phyloP scores from a whole-genome alignment of 2,113 vertebrate genomes.

The Laticauda laticaudata region DNA sequence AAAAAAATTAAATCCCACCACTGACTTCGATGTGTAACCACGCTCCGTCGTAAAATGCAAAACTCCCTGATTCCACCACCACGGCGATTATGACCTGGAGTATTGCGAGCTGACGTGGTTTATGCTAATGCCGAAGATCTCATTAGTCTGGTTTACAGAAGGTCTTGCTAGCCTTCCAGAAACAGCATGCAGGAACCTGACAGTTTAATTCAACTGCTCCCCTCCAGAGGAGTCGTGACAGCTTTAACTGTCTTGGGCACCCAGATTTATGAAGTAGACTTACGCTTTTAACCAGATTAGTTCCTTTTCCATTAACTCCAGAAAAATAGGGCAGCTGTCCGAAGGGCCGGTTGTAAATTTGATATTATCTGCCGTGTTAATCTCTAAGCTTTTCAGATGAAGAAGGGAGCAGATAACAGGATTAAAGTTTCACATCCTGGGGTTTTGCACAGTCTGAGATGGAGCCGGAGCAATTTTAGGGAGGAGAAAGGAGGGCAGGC shows the following conservation, averaged over 20 bases:
- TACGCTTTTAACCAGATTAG: slow-evolving; percentile 84
- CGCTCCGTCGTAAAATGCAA: not conserved
- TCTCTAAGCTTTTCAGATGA: slow-evolving; percentile 73
- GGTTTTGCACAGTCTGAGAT: slow-evolving; percentile 65
- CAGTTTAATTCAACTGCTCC: slow-evolving; percentile 66
- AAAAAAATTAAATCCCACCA: no score
- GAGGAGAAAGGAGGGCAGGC: not conserved
- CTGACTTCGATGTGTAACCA: not conserved
- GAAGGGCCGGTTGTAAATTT: slow-evolving; percentile 82
- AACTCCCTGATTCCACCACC: not conserved
- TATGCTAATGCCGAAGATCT: slow-evolving; percentile 43
- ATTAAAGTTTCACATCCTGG: slow-evolving; percentile 74
- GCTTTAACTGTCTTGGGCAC: slow-evolving; percentile 69
- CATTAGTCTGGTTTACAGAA: slow-evolving; percentile 72
- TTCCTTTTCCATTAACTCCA: slow-evolving; percentile 76
- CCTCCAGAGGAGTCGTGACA: slow-evolving; percentile 70
- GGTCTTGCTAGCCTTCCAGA: slow-evolving; percentile 65
- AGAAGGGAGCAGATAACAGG: slow-evolving; percentile 81
- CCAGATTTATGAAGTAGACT: slow-evolving; percentile 76
- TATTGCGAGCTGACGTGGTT: not conserved
- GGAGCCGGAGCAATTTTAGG: not conserved
- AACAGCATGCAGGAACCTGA: slow-evolving; percentile 65
- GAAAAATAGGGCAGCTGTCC: slow-evolving; percentile 89
- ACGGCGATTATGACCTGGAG: not conserved
- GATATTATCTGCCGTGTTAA: slow-evolving; percentile 80